These are phyloP conservation scores for Icerya purchasi DNA, from an alignment of 2,888 invertebrate species.

Conservation along the genomic window DNA sequence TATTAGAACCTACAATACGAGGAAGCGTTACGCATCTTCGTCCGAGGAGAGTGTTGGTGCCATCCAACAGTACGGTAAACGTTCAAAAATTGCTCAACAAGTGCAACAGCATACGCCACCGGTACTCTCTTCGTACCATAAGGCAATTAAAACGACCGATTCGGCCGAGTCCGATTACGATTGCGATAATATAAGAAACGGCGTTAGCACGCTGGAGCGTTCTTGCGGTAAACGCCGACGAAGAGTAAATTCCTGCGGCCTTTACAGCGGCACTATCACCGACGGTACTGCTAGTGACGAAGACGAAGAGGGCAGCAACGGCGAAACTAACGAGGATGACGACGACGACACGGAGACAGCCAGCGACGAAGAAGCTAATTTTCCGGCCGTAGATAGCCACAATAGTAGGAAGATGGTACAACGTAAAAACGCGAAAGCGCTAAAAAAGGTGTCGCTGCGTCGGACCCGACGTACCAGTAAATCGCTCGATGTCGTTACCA, in stretches of 20 bases:
- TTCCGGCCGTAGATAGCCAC: not conserved
- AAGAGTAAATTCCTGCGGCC: not conserved
- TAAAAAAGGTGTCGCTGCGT: not conserved
- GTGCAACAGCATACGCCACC: not conserved
- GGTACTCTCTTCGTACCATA: not conserved
- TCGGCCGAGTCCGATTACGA: not conserved
- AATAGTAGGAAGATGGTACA: not conserved
- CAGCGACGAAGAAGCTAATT: not conserved
- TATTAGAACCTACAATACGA: conserved; percentile 25
- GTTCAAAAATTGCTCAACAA: not conserved
- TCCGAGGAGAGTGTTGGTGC: not conserved
- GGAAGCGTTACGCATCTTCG: conserved; percentile 10
- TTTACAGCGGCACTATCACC: not conserved
- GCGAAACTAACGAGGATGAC: no score
- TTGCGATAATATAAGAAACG: not conserved
- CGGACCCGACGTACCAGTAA: not conserved
- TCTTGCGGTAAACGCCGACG: no score
- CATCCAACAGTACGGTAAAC: not conserved
- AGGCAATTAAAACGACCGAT: no score
- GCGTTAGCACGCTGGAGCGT: not conserved
- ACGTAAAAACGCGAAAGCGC: not conserved
- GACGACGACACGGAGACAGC: not conserved
- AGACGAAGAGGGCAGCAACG: not conserved
- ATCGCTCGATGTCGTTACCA: not conserved
- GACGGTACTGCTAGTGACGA: not conserved